A percentile compares a stretch with the other conserved stretches of the same genome.
Evolutionary conservation across 2,888 invertebrate species (phyloP).

Genomic region (Dioctria linearis): DNA sequence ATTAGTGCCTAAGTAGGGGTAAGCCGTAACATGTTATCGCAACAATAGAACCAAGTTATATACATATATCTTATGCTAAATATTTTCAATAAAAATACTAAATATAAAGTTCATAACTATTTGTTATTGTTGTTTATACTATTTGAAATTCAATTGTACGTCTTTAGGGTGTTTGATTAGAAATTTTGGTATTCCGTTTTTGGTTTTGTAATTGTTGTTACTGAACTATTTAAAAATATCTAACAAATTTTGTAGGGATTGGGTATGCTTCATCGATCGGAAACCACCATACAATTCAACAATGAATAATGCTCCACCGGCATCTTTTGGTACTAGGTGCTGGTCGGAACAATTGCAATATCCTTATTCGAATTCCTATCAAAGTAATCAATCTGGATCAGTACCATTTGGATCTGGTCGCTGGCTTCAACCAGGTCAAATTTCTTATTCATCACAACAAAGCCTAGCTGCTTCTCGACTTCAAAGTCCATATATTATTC

Average conservation of each 20-base stretch:
- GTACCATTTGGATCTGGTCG: conserved; percentile 24
- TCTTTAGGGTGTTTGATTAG: too few species aligned
- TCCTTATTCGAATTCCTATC: conserved; percentile 46
- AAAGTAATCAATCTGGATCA: background rate
- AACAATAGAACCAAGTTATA: too few species aligned
- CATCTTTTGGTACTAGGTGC: conserved; percentile 69
- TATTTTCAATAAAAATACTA: too few species aligned
- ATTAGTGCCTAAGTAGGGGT: too few species aligned
- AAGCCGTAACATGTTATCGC: too few species aligned
- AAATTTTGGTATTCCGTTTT: too few species aligned
- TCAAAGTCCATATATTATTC: conserved; percentile 59
- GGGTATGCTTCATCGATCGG: conserved; percentile 66
- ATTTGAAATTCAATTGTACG: too few species aligned
- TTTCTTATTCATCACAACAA: conserved; percentile 49
- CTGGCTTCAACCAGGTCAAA: conserved; percentile 47
- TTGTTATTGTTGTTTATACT: background rate
- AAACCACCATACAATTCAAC: conserved; percentile 60
- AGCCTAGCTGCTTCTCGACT: conserved; percentile 58
- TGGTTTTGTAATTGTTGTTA: too few species aligned
- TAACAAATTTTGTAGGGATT: conserved; percentile 67
- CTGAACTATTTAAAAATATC: conserved; percentile 1
- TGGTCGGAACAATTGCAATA: conserved; percentile 60
- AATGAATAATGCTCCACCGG: conserved; percentile 59
- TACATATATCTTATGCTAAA: too few species aligned
- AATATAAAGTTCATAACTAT: background rate